Percentiles rank a stretch among this genome's conserved stretches.
Conservation (phyloP, 2,113 vertebrate species). For the Nansenia antarctica region DNA sequence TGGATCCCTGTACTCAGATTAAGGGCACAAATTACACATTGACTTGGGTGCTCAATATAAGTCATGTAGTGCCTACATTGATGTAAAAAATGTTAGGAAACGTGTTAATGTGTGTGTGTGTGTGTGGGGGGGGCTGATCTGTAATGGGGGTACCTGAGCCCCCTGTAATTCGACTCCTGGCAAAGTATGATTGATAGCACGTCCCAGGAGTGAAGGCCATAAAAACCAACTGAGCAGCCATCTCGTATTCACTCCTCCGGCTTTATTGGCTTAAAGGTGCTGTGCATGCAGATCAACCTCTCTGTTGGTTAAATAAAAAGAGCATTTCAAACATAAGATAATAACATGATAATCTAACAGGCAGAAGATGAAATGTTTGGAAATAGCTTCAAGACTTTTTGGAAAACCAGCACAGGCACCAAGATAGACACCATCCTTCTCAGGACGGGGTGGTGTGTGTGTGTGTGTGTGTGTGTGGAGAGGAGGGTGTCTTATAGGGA, state of each 20-base stretch:
- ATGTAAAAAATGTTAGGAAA: too few species aligned
- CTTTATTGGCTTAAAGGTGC: background rate
- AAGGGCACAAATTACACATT: too few species aligned
- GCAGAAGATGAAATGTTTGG: conserved; percentile 43
- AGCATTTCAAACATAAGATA: conserved; percentile 21
- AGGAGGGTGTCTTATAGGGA: conserved; percentile 7
- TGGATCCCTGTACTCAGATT: too few species aligned
- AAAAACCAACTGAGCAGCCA: too few species aligned
- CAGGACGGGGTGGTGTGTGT: conserved; percentile 20
- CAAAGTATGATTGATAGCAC: too few species aligned
- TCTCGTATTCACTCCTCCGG: background rate
- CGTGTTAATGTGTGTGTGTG: too few species aligned
- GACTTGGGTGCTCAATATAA: too few species aligned
- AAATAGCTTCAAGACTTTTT: conserved; percentile 46
- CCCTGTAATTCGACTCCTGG: too few species aligned
- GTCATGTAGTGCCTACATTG: too few species aligned
- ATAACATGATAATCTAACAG: conserved; percentile 43
- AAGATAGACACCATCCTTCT: conserved; percentile 17
- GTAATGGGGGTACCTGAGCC: too few species aligned
- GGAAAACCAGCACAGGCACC: conserved; percentile 28
- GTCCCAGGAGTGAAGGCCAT: background rate
- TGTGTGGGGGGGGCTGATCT: too few species aligned
- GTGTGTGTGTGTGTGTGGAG: conserved; percentile 7
- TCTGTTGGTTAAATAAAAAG: conserved; percentile 21
- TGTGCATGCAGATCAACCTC: background rate